Conservation (phyloP, 2,797 vertebrate species). For the Mus caroli region DNA sequence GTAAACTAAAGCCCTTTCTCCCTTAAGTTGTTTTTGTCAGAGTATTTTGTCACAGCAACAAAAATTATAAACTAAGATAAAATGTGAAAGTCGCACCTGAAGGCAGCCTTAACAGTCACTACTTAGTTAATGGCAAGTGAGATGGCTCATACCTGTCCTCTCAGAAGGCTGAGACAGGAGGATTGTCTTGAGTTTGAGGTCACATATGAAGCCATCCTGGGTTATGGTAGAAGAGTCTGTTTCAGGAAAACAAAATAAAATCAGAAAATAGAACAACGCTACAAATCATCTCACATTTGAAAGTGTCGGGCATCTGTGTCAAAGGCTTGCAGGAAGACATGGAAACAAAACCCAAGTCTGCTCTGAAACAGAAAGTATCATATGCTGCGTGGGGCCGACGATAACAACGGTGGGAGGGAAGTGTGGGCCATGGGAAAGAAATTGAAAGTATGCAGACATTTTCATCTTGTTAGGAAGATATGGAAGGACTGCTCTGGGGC, state of each 20-base stretch:
- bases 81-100: neutral
- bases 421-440: neutral
- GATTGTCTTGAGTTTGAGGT: neutral
- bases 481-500: neutral
- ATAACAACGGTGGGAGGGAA: neutral
- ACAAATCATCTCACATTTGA: neutral
- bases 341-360: neutral
- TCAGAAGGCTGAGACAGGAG: neutral
- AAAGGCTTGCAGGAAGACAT: neutral
- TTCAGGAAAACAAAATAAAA: neutral
- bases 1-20: neutral
- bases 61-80: neutral
- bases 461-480: neutral
- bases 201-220: neutral
- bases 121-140: too few relatives aligned
- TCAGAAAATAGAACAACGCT: neutral
- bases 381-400: neutral
- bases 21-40: neutral
- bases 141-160: neutral
- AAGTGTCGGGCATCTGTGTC: neutral
- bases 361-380: neutral
- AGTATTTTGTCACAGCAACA: neutral
- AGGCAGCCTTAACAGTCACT: neutral
- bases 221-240: neutral
- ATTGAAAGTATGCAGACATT: neutral